Evolutionary conservation across 2,888 invertebrate species (phyloP).

Genomic region (Sylvicola cinctus): DNA sequence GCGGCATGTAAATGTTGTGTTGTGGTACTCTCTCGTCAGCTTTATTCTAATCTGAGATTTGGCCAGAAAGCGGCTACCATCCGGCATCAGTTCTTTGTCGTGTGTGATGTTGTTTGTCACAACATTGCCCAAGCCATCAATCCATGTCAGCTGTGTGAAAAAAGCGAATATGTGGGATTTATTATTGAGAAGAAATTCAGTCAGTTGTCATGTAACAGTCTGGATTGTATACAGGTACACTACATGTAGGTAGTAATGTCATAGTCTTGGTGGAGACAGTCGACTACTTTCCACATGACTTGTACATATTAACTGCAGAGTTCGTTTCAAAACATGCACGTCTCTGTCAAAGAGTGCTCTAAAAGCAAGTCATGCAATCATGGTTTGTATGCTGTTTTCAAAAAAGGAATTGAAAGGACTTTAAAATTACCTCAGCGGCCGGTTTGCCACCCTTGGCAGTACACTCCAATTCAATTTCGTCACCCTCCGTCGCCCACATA

Average conservation of each 20-base stretch:
- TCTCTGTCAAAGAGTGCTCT: too few relatives aligned
- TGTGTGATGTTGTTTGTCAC: conserved; percentile 62
- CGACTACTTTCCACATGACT: too few relatives aligned
- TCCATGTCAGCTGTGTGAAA: conserved; percentile 62
- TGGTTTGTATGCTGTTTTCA: too few relatives aligned
- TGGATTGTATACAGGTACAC: too few relatives aligned
- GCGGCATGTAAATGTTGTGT: conserved; percentile 79
- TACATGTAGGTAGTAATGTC: too few relatives aligned
- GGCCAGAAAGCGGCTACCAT: conserved; percentile 65
- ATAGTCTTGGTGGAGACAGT: too few relatives aligned
- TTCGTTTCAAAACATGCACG: too few relatives aligned
- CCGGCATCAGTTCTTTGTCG: conserved; percentile 51
- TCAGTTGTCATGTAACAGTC: too few relatives aligned
- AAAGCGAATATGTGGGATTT: not conserved
- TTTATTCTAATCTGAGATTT: conserved; percentile 65
- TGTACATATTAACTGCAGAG: too few relatives aligned
- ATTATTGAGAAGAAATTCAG: too few relatives aligned
- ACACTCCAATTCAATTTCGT: conserved; percentile 78
- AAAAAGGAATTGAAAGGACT: too few relatives aligned
- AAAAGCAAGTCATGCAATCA: too few relatives aligned
- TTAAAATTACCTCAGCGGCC: conserved; percentile 55
- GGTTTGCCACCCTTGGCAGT: conserved; percentile 82
- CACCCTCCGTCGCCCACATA: conserved; percentile 72
- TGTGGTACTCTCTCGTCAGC: conserved; percentile 74
- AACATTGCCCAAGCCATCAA: conserved; percentile 70